A percentile compares a stretch with the other conserved stretches of the same genome.
Conservation (phyloP, 2,888 invertebrate genomes). For the Molorchus minor region DNA sequence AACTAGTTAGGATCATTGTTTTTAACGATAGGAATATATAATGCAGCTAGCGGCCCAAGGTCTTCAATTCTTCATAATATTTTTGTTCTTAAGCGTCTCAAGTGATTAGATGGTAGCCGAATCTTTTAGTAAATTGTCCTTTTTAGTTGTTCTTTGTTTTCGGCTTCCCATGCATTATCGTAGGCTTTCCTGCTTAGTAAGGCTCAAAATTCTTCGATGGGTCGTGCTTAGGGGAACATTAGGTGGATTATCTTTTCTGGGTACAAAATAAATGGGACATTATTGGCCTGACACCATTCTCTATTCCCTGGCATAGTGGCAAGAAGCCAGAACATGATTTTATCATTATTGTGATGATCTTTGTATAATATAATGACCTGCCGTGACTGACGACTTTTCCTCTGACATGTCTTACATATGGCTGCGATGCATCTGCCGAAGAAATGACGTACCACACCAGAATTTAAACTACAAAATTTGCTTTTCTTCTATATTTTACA, state of each 20-base stretch:
- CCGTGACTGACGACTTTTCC: too few relatives aligned
- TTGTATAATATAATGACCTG: too few relatives aligned
- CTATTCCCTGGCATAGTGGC: neutral
- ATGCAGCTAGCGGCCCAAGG: too few relatives aligned
- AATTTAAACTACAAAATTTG: neutral
- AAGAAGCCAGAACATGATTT: constrained; percentile 1
- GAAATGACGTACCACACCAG: neutral
- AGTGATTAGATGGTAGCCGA: neutral
- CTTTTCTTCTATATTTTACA: neutral
- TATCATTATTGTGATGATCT: neutral
- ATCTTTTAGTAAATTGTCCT: neutral
- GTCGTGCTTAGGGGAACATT: neutral
- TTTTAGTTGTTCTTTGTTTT: constrained; percentile 1
- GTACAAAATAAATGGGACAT: neutral
- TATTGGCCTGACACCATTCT: neutral
- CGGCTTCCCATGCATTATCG: neutral
- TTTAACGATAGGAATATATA: too few relatives aligned
- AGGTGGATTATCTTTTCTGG: neutral
- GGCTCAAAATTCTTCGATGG: constrained; percentile 1
- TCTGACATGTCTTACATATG: too few relatives aligned
- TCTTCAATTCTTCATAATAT: too few relatives aligned
- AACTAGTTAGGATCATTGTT: too few relatives aligned
- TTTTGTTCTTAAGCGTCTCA: constrained; percentile 1
- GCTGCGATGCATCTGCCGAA: too few relatives aligned
- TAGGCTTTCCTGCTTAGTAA: constrained; percentile 1